Percentiles rank a stretch among this genome's conserved stretches.
phyloP scores from a whole-genome alignment of 2,113 vertebrate genomes.

The Empidonax alnorum region DNA sequence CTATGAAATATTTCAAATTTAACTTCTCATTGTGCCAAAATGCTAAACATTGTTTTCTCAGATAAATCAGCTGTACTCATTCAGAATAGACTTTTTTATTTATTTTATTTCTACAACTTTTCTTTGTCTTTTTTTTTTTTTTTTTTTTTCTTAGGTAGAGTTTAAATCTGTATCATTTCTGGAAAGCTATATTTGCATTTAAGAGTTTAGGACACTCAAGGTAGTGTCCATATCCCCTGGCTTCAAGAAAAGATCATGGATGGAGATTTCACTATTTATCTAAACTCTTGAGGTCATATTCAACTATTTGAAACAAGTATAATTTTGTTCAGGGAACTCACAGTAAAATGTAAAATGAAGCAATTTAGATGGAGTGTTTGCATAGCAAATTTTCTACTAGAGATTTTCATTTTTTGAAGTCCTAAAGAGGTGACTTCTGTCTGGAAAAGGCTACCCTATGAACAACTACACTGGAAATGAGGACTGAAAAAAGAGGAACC shows the following conservation, averaged over 20 bases:
- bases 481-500: background rate
- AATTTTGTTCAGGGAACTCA: background rate
- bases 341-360: background rate
- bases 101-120: background rate
- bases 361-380: background rate
- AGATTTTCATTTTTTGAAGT: background rate
- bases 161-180: background rate
- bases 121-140: background rate
- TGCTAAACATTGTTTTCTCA: background rate
- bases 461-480: background rate
- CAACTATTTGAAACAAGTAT: background rate
- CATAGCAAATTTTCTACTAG: background rate
- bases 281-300: background rate
- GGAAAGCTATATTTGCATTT: background rate
- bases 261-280: background rate
- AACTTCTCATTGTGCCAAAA: background rate
- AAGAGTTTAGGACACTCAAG: background rate
- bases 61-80: background rate
- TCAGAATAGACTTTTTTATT: background rate
- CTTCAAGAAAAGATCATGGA: background rate
- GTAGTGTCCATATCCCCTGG: background rate
- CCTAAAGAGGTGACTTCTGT: background rate
- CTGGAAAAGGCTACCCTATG: background rate
- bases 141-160: rapidly evolving
- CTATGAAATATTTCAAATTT: background rate